These are phyloP conservation scores for Mesoclemmys tuberculata DNA, from an alignment of 2,113 vertebrate species.

Conservation along the genomic window DNA sequence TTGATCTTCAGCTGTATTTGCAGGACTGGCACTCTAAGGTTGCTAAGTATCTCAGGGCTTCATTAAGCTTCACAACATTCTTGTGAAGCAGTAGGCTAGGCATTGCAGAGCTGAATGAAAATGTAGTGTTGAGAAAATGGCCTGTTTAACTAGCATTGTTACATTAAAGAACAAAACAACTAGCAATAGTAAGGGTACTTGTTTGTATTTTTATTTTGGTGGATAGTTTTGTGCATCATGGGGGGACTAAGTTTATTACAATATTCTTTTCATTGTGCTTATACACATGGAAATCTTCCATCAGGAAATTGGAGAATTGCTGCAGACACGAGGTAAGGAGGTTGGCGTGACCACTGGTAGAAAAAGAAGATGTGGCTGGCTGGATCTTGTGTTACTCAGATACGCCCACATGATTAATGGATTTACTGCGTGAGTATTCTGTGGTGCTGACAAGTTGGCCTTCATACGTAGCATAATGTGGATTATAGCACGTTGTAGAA, in stretches of 20 bases:
- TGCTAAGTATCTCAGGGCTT: background rate
- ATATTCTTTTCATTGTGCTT: background rate
- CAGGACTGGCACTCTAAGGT: background rate
- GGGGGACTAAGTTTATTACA: background rate
- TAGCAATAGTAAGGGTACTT: background rate
- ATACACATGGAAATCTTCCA: background rate
- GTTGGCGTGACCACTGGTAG: constrained; percentile 96
- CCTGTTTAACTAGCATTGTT: background rate
- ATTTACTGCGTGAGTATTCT: constrained; percentile 93
- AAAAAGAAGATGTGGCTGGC: constrained; percentile 96
- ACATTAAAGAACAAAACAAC: background rate
- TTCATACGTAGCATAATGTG: background rate
- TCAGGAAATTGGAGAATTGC: constrained; percentile 90
- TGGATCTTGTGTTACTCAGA: constrained; percentile 94
- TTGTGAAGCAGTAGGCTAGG: background rate
- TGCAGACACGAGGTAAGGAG: constrained; percentile 93
- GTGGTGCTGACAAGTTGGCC: background rate
- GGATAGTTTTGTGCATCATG: background rate
- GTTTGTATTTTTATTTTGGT: background rate
- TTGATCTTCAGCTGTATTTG: background rate
- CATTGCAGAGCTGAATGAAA: background rate
- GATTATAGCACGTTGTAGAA: background rate
- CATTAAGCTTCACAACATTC: background rate
- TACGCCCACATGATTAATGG: constrained; percentile 99
- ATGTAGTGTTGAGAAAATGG: background rate